Evolutionary conservation across 2,797 vertebrate genomes (phyloP).

Genomic region (Galago senegalensis): DNA sequence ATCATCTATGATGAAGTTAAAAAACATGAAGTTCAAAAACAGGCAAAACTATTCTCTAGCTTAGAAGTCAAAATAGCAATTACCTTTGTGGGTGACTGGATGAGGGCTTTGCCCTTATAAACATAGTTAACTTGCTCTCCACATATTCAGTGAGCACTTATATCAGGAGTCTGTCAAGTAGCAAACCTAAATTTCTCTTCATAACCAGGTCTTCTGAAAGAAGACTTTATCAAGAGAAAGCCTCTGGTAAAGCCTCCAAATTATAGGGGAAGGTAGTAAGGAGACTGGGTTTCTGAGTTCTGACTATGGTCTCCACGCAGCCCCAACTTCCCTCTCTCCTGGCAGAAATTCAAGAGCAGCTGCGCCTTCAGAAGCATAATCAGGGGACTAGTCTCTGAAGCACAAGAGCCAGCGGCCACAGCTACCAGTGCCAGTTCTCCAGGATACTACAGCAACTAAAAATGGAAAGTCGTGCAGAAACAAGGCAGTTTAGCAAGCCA

Average conservation of each 20-base stretch:
- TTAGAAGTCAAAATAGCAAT: background rate
- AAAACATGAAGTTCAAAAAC: background rate
- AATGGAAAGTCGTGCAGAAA: background rate
- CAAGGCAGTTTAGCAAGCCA: conserved; percentile 32
- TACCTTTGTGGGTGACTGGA: background rate
- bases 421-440: too few relatives aligned
- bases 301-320: too few relatives aligned
- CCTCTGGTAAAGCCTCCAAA: background rate
- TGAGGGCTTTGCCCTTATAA: background rate
- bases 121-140: conserved; percentile 54
- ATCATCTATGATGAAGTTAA: background rate
- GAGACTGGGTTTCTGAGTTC: too few relatives aligned
- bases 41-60: background rate
- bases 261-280: too few relatives aligned
- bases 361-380: too few relatives aligned
- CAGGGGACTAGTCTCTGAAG: too few relatives aligned
- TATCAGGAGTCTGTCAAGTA: background rate
- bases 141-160: background rate
- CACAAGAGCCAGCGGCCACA: too few relatives aligned
- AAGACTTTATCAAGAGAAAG: conserved; percentile 9
- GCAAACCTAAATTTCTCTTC: conserved; percentile 45
- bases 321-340: too few relatives aligned
- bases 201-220: conserved; percentile 32
- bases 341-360: too few relatives aligned
- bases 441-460: background rate